Evolutionary conservation across 2,113 vertebrate genomes (phyloP), one percentile per base, ranked within the genome.

Genomic region (Aramus guarauna): DNA sequence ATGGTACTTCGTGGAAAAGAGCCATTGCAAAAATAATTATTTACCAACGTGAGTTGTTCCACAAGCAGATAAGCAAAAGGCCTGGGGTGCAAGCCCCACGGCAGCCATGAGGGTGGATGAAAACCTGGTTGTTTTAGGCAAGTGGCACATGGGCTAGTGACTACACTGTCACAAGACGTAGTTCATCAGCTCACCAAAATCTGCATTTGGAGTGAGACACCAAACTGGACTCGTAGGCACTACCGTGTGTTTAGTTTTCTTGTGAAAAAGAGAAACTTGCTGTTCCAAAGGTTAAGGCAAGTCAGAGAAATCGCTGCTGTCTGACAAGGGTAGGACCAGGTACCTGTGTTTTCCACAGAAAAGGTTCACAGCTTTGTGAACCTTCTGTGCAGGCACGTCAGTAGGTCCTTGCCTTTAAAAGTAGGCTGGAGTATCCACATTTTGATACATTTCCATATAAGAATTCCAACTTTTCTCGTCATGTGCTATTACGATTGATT

Each of bases 401-500:
- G 6, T 45, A 16, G 15, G 19, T 48, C 66, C 36, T 80, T 3
- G 4, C 63, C 55, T 93, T 82, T 39, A 79, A 68, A 80, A 92
- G 23, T 17, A 26, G 43, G n/a, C 32, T 73, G 18, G 27, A 43
- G 9, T 19, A 66, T 66, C 67, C 67, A 32, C 41, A 34, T 92
- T 88, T 91, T 76, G 87, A 71, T 71, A n/a, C 0, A 0, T 77
- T 90, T 94, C 72, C 79, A 4, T 83, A 21, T 76, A 29, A 80
- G 55, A 79, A 79, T 81, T 63, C 75, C 88, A 90, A 12, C 47
- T 92, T 88, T 80, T 74, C 68, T 34, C 14, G 1, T 73, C 71
- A 58, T n/a, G 19, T 23, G n/a, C 74, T 90, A 22, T 90, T 93
- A 75, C 39, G 82, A 23, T 85, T 45, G 62, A 85, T 91, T 78